A percentile compares a stretch with the other conserved stretches of the same genome.
These are phyloP conservation scores for Porites evermanni DNA, from an alignment of 92 coral and sea anemone genomes.

Conservation along the genomic window DNA sequence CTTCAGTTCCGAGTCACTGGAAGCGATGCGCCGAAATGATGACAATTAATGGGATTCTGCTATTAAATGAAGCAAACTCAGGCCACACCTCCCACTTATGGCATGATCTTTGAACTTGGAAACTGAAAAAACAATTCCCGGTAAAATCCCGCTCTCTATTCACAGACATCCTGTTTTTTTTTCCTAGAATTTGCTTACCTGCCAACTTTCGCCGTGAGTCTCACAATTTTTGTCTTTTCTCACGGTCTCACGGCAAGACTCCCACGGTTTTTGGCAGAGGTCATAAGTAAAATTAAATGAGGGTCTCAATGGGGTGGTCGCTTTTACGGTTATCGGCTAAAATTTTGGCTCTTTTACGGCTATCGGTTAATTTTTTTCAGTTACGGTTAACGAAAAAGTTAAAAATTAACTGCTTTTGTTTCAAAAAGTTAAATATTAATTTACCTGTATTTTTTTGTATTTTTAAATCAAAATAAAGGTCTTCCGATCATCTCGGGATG, in stretches of 20 bases:
- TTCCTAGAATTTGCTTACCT: conserved; percentile 7
- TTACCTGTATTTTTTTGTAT: no score
- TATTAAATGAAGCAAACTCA: neutral
- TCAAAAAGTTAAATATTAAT: no score
- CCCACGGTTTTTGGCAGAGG: neutral
- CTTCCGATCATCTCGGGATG: no score
- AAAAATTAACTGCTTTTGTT: no score
- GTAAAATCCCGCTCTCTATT: conserved; percentile 19
- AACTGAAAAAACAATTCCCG: conserved; percentile 6
- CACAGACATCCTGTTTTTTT: conserved; percentile 30
- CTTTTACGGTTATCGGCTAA: no score
- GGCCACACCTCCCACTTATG: conserved; percentile 11
- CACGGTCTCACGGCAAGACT: neutral
- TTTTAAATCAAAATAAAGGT: no score
- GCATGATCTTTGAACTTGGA: conserved; percentile 13
- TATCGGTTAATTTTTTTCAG: no score
- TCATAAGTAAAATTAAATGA: conserved; percentile 1
- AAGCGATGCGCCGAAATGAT: conserved; percentile 23
- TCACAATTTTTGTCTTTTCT: neutral
- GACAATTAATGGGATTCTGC: conserved; percentile 10
- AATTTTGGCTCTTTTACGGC: no score
- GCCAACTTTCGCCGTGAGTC: conserved; percentile 10
- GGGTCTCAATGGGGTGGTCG: no score
- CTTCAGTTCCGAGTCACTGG: conserved; percentile 1
- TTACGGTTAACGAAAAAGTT: no score